A percentile compares a stretch with the other conserved stretches of the same genome.
phyloP scores from a whole-genome alignment of 1,140 invertebrate species.

The Coenobita brevimanus region DNA sequence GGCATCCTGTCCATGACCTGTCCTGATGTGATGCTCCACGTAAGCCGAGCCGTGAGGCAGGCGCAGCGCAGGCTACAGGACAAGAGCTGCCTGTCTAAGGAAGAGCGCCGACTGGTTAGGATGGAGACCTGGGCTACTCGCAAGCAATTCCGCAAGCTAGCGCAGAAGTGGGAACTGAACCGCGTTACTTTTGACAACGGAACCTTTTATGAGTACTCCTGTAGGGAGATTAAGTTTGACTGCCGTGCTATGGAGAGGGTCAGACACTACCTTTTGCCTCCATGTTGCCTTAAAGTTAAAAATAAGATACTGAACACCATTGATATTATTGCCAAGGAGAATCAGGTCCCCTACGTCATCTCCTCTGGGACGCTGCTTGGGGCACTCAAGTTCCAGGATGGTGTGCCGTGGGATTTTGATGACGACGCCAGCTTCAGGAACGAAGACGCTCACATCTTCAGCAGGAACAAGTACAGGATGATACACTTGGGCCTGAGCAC shows the following conservation, averaged over 20 bases:
- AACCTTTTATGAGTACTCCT: slow-evolving; percentile 63
- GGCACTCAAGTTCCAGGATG: slow-evolving; percentile 69
- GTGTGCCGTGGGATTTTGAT: slow-evolving; percentile 70
- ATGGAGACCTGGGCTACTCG: slow-evolving; percentile 41
- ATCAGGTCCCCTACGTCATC: slow-evolving; percentile 65
- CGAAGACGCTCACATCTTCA: slow-evolving; percentile 46
- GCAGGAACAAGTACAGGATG: slow-evolving; percentile 51
- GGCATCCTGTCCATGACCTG: slow-evolving; percentile 61
- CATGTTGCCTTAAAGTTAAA: slow-evolving; percentile 67
- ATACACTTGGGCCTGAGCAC: slow-evolving; percentile 56
- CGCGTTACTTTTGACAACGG: slow-evolving; percentile 55
- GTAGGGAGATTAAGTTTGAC: slow-evolving; percentile 59
- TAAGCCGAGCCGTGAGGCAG: slow-evolving; percentile 9
- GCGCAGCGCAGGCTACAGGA: slow-evolving; percentile 2
- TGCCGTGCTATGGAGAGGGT: slow-evolving; percentile 58
- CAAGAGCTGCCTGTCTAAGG: slow-evolving; percentile 52
- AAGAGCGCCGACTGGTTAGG: slow-evolving; percentile 52
- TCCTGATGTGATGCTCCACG: slow-evolving; percentile 65
- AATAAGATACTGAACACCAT: slow-evolving; percentile 61
- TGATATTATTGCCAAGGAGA: slow-evolving; percentile 56
- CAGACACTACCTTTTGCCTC: slow-evolving; percentile 60
- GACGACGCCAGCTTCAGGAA: slow-evolving; percentile 61
- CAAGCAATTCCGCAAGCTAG: slow-evolving; percentile 62
- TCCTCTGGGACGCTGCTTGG: slow-evolving; percentile 68
- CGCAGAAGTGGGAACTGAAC: slow-evolving; percentile 63